Evolutionary conservation across 2,888 invertebrate genomes (phyloP).

Genomic region (Selenia dentaria): DNA sequence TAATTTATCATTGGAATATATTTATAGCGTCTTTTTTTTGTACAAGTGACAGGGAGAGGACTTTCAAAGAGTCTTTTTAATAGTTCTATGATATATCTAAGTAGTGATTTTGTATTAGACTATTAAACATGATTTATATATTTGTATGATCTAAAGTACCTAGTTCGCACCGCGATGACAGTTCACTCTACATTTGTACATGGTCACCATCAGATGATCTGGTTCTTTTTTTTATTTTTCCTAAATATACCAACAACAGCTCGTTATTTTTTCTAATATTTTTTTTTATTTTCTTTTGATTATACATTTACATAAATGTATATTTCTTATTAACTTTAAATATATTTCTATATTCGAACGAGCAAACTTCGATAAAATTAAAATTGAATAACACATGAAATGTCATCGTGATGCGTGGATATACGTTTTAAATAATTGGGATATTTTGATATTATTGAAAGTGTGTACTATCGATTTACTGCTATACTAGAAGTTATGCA

Average conservation of each 20-base stretch:
- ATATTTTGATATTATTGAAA: slow-evolving; percentile 78
- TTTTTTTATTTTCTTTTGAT: slow-evolving; percentile 64
- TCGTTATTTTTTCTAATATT: slow-evolving; percentile 54
- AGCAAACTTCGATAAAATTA: slow-evolving; percentile 84
- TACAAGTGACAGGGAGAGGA: slow-evolving; percentile 65
- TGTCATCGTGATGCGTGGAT: slow-evolving; percentile 61
- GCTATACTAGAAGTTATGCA: slow-evolving; percentile 75
- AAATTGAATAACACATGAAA: slow-evolving; percentile 82
- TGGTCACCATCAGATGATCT: slow-evolving; percentile 89
- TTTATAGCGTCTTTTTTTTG: slow-evolving; percentile 71
- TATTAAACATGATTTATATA: slow-evolving; percentile 74
- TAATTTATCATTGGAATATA: slow-evolving; percentile 49
- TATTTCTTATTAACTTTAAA: slow-evolving; percentile 73
- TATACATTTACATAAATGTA: slow-evolving; percentile 69
- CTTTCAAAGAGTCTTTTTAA: slow-evolving; percentile 50
- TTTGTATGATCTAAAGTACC: slow-evolving; percentile 66
- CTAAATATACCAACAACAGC: slow-evolving; percentile 85
- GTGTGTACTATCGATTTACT: slow-evolving; percentile 79
- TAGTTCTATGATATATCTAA: slow-evolving; percentile 61
- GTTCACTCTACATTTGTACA: slow-evolving; percentile 86
- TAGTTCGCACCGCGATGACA: slow-evolving; percentile 57
- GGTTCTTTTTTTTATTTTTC: slow-evolving; percentile 80
- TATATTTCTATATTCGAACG: slow-evolving; percentile 83
- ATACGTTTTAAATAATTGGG: slow-evolving; percentile 34
- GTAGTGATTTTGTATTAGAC: slow-evolving; percentile 77